A percentile compares a stretch with the other conserved stretches of the same genome.
phyloP scores from a whole-genome alignment of 1,140 invertebrate genomes.

The Chlorops oryzae region DNA sequence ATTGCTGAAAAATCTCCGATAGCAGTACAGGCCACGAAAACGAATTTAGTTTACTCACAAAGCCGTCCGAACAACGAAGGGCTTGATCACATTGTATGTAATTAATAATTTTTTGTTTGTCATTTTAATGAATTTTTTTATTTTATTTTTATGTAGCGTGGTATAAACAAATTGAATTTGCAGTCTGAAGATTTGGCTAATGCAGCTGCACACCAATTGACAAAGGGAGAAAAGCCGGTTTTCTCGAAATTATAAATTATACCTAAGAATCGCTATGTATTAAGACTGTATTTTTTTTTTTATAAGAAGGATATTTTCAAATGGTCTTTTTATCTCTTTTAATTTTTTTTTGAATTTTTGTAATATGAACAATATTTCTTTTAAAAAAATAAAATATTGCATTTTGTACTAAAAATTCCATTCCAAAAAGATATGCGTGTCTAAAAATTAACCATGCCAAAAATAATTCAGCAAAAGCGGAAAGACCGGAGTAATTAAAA shows the following conservation, averaged over 20 bases:
- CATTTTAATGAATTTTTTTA: background rate
- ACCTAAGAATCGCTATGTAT: too few species aligned
- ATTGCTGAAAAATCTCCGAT: conserved; percentile 92
- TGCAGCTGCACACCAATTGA: conserved; percentile 65
- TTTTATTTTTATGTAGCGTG: conserved; percentile 55
- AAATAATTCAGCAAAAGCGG: too few species aligned
- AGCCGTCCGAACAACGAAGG: conserved; percentile 82
- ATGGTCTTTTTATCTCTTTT: too few species aligned
- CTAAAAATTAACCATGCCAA: too few species aligned
- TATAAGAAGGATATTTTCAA: too few species aligned
- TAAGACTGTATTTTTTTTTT: too few species aligned
- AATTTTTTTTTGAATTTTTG: conserved; percentile 1
- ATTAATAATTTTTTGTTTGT: background rate
- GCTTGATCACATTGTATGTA: conserved; percentile 79
- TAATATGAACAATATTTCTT: background rate
- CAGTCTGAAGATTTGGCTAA: conserved; percentile 89
- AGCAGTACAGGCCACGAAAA: conserved; percentile 86
- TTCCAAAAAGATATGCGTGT: too few species aligned
- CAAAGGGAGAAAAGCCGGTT: conserved; percentile 61
- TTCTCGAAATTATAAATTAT: conserved; percentile 64
- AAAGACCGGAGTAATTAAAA: too few species aligned
- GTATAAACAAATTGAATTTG: conserved; percentile 75
- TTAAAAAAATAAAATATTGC: too few species aligned
- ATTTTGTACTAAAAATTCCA: too few species aligned
- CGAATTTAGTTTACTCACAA: conserved; percentile 75